Conservation (phyloP, 2,888 invertebrate genomes). For the Crocallis elinguaria region DNA sequence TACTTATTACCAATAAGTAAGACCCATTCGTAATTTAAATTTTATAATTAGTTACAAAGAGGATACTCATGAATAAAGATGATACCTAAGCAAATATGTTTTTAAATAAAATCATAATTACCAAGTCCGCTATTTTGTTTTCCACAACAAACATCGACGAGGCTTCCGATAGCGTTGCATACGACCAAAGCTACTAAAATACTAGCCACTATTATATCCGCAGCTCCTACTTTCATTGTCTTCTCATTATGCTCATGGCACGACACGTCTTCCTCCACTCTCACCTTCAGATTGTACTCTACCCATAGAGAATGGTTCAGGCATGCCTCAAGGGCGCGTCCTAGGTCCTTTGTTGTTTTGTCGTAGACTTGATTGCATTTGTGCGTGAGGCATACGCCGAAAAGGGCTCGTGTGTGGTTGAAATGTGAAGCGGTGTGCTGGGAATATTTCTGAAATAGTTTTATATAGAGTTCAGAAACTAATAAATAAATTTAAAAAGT, state of each 20-base stretch:
- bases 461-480: not conserved
- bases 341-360: slow-evolving; percentile 35
- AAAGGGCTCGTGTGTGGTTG: slow-evolving; percentile 45
- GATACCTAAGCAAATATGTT: too few species aligned
- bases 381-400: slow-evolving; percentile 46
- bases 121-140: slow-evolving; percentile 1
- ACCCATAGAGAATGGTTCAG: slow-evolving; percentile 44
- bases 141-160: slow-evolving; percentile 31
- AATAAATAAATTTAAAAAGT: too few species aligned
- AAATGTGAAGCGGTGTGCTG: slow-evolving; percentile 39
- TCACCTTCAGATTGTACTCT: slow-evolving; percentile 37
- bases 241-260: slow-evolving; percentile 24
- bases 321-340: slow-evolving; percentile 45
- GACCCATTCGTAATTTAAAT: too few species aligned
- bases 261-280: slow-evolving; percentile 17
- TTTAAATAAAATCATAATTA: not conserved
- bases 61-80: too few species aligned
- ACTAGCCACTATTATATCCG: slow-evolving; percentile 31
- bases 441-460: slow-evolving; percentile 48
- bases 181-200: slow-evolving; percentile 36
- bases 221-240: slow-evolving; percentile 8
- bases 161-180: slow-evolving; percentile 42
- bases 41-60: too few species aligned
- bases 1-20: too few species aligned
- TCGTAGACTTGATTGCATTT: slow-evolving; percentile 34